phyloP scores from a whole-genome alignment of 1,140 invertebrate species.

The Heliothis virescens region DNA sequence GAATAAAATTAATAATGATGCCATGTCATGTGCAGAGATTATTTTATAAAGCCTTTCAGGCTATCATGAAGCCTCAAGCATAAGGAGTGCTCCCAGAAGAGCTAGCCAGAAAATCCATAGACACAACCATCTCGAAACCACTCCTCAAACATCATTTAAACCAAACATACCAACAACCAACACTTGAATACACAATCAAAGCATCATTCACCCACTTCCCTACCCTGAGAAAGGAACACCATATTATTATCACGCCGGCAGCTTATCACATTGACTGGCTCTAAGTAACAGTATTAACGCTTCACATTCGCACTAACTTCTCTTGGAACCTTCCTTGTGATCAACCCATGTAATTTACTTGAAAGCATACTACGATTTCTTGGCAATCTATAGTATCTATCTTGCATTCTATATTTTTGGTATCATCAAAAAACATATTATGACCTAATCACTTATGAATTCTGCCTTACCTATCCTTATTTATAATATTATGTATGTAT shows the following conservation, averaged over 20 bases:
- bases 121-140: too few species aligned
- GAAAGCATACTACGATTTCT: background rate
- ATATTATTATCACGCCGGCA: constrained; percentile 49
- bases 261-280: constrained; percentile 44
- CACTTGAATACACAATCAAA: constrained; percentile 12
- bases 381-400: background rate
- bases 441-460: constrained; percentile 7
- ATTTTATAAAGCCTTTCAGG: too few species aligned
- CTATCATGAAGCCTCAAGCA: too few species aligned
- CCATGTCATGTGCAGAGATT: too few species aligned
- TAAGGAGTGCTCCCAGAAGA: too few species aligned
- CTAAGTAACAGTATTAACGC: constrained; percentile 28
- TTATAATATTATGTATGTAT: too few species aligned
- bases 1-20: too few species aligned
- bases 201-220: constrained; percentile 16
- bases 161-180: background rate
- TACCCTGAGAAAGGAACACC: constrained; percentile 25
- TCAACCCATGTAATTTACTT: background rate
- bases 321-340: constrained; percentile 21
- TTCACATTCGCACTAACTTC: constrained; percentile 27
- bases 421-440: background rate
- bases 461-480: background rate
- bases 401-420: background rate
- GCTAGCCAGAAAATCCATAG: too few species aligned
- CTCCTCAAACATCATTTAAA: background rate